Conservation (phyloP, 2,888 invertebrate genomes). For the Ormyrus pomaceus region DNA sequence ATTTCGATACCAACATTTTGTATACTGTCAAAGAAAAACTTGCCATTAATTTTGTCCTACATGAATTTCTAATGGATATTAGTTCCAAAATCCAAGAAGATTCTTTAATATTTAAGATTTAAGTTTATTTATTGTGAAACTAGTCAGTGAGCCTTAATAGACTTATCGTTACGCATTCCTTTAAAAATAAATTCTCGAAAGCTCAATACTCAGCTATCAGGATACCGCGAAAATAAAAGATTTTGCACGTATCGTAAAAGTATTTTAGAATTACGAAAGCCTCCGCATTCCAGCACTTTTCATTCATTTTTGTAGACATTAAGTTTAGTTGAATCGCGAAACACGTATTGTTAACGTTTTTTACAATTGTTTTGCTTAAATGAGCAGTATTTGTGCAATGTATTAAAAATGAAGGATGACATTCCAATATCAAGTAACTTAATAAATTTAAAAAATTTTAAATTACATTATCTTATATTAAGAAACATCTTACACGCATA, state of each 20-base stretch:
- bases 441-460: background rate
- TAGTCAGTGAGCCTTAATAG: conserved; percentile 49
- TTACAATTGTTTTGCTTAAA: conserved; percentile 34
- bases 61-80: conserved; percentile 7
- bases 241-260: conserved; percentile 38
- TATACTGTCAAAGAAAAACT: conserved; percentile 69
- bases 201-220: conserved; percentile 33
- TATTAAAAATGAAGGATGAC: conserved; percentile 25
- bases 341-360: conserved; percentile 34
- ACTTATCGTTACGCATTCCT: conserved; percentile 10
- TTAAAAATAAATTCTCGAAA: conserved; percentile 21
- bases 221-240: background rate
- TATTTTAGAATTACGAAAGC: conserved; percentile 9
- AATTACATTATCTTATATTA: too few species aligned
- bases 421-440: conserved; percentile 19
- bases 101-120: conserved; percentile 5
- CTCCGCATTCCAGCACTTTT: conserved; percentile 40
- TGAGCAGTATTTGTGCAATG: conserved; percentile 50
- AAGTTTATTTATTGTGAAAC: conserved; percentile 52
- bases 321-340: conserved; percentile 26
- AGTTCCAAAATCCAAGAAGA: background rate
- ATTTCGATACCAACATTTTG: conserved; percentile 69
- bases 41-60: conserved; percentile 21
- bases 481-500: too few species aligned
- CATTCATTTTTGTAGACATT: background rate